Percentiles rank a stretch among this genome's conserved stretches.
These are phyloP conservation scores for Caenorhabditis tropicalis DNA, from an alignment of 1,140 invertebrate species.

Conservation along the genomic window DNA sequence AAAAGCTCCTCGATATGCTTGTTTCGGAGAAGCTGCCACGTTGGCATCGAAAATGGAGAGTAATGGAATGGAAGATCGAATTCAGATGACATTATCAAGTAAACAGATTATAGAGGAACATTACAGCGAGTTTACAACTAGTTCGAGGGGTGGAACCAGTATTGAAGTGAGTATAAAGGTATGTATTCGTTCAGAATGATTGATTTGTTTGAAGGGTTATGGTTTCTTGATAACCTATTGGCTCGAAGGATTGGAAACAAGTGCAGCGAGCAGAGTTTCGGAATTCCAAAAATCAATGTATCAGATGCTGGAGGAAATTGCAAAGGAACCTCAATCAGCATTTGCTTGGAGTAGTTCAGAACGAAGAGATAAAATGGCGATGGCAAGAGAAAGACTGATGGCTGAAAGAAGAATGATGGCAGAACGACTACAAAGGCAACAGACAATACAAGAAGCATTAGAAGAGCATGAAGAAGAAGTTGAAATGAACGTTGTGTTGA, in stretches of 20 bases:
- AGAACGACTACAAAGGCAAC: not conserved
- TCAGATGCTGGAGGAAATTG: no score
- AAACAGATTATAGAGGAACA: slow-evolving; percentile 51
- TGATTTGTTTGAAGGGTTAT: slow-evolving; percentile 43
- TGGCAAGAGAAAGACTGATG: slow-evolving; percentile 1
- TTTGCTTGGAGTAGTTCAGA: no score
- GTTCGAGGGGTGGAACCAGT: slow-evolving; percentile 30
- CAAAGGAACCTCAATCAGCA: not conserved
- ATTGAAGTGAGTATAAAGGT: slow-evolving; percentile 29
- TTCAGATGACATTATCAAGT: slow-evolving; percentile 54
- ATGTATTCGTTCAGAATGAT: not conserved
- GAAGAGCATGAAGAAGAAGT: slow-evolving; percentile 27
- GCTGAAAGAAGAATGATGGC: not conserved
- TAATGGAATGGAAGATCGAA: slow-evolving; percentile 49
- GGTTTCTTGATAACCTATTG: slow-evolving; percentile 53
- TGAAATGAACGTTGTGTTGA: slow-evolving; percentile 3
- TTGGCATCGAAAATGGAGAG: slow-evolving; percentile 58
- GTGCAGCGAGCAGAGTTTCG: not conserved
- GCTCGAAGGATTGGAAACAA: slow-evolving; percentile 51
- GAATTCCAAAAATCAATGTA: not conserved
- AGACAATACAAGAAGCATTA: not conserved
- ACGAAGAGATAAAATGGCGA: not conserved
- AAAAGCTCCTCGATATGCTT: slow-evolving; percentile 52
- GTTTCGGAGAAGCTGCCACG: slow-evolving; percentile 51
- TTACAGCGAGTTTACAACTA: slow-evolving; percentile 48